These are phyloP conservation scores for Lophotis ruficrista DNA, from an alignment of 2,113 vertebrate genomes.

Conservation along the genomic window DNA sequence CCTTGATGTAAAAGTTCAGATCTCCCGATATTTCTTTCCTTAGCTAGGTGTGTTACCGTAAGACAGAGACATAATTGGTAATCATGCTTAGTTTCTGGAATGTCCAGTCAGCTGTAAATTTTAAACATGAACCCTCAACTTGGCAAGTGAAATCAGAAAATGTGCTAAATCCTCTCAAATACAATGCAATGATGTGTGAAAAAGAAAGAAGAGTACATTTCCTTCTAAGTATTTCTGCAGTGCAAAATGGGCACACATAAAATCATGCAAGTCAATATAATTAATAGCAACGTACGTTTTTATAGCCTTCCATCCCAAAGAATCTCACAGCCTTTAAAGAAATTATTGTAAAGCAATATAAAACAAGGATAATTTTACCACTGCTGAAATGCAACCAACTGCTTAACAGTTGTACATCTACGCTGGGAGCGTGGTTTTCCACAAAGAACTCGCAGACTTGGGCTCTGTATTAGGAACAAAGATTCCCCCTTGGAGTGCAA, in stretches of 20 bases:
- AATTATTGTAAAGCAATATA: neutral
- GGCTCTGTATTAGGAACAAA: neutral
- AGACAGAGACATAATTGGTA: neutral
- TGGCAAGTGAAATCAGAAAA: constrained; percentile 13
- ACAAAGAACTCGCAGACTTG: neutral
- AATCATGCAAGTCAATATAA: neutral
- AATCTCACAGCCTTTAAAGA: neutral
- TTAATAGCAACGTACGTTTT: neutral
- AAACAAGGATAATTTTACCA: neutral
- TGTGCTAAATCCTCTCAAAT: neutral
- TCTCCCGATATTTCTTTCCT: neutral
- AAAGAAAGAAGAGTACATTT: neutral
- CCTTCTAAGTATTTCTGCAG: neutral
- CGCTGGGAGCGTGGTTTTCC: neutral
- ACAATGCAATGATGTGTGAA: neutral
- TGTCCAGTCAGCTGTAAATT: neutral
- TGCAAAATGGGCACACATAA: neutral
- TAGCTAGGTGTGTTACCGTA: neutral
- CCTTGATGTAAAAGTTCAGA: neutral
- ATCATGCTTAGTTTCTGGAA: neutral
- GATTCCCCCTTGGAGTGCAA: neutral
- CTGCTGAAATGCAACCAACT: neutral
- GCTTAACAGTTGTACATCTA: neutral
- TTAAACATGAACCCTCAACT: neutral
- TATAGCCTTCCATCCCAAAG: neutral